These are phyloP conservation scores for Diplodus puntazzo DNA, from an alignment of 2,797 vertebrate species.

Conservation along the genomic window DNA sequence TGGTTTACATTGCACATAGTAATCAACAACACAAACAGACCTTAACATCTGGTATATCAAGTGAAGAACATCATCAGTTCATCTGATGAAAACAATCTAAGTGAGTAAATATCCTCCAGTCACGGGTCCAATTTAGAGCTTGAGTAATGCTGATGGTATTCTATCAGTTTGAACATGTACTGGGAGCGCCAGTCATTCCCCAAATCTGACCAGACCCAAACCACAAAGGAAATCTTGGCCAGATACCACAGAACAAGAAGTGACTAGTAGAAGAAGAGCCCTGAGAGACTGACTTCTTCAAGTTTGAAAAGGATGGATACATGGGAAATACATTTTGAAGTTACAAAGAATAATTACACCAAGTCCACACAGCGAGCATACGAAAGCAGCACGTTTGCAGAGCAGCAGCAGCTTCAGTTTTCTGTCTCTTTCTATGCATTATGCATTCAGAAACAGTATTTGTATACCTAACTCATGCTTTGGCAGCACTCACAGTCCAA, in stretches of 20 bases:
- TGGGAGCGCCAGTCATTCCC: too few species aligned
- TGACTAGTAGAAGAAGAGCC: too few species aligned
- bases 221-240: not conserved
- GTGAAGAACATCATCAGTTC: conserved; percentile 7
- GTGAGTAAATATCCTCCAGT: not conserved
- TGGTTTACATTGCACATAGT: not conserved
- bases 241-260: not conserved
- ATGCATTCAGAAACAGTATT: not conserved
- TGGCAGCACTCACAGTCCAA: too few species aligned
- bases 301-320: not conserved
- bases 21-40: conserved; percentile 6
- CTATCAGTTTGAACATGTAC: not conserved
- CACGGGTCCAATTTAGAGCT: not conserved
- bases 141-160: not conserved
- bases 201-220: not conserved
- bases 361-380: too few species aligned
- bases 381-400: not conserved
- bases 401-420: not conserved
- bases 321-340: not conserved
- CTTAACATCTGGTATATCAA: not conserved
- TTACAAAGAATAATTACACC: not conserved
- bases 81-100: not conserved
- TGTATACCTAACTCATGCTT: too few species aligned
- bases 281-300: too few species aligned
- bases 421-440: not conserved